Percentiles rank a stretch among this genome's conserved stretches.
phyloP scores from a whole-genome alignment of 1,140 invertebrate genomes.

The Heliconius hermathena region DNA sequence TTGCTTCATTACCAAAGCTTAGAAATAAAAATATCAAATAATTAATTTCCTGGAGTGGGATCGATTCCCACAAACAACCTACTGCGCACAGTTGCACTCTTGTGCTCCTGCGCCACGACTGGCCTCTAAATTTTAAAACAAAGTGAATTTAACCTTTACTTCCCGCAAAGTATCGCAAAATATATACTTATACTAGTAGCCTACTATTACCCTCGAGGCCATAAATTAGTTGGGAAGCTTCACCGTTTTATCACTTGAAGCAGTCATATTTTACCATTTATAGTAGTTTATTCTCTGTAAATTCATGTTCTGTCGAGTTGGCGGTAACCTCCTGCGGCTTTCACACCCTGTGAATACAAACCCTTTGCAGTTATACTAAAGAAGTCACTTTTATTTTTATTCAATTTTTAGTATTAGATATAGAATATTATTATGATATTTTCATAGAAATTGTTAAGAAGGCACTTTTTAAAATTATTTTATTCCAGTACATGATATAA shows the following conservation, averaged over 20 bases:
- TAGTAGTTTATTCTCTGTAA: slow-evolving; percentile 30
- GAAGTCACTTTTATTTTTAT: slow-evolving; percentile 9
- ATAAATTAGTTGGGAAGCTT: neutral
- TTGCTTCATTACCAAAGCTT: too few relatives aligned
- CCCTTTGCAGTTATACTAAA: slow-evolving; percentile 5
- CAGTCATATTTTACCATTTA: slow-evolving; percentile 32
- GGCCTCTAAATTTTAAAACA: neutral
- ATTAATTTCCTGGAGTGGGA: too few relatives aligned
- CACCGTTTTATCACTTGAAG: neutral
- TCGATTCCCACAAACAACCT: too few relatives aligned
- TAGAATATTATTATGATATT: neutral
- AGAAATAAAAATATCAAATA: too few relatives aligned
- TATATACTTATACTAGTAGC: neutral
- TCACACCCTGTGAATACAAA: slow-evolving; percentile 8
- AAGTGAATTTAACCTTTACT: neutral
- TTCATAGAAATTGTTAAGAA: neutral
- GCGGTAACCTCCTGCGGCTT: slow-evolving; percentile 30
- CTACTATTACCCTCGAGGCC: neutral
- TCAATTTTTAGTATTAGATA: neutral
- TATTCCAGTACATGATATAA: neutral
- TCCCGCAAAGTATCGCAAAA: neutral
- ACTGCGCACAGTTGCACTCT: too few relatives aligned
- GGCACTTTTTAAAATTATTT: neutral
- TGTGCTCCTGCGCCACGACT: too few relatives aligned
- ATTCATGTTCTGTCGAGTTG: slow-evolving; percentile 26